Evolutionary conservation across 2,888 invertebrate species (phyloP).

Genomic region (Cheiracanthium punctorium): DNA sequence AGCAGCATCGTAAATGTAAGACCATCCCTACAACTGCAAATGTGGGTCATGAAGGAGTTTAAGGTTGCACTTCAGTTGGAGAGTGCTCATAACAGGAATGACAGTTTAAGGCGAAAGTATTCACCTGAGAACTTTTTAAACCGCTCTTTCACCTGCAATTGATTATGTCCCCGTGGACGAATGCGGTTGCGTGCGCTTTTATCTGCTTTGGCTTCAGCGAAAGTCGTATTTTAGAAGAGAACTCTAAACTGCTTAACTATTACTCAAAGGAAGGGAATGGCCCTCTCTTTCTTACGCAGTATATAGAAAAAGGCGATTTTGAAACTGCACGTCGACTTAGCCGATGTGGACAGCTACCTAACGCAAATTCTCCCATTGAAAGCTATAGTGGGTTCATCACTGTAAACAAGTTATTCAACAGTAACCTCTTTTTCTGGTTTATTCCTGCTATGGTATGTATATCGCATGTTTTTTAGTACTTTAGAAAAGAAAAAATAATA

Average conservation of each 20-base stretch:
- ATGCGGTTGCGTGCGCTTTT: not conserved
- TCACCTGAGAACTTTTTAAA: no score
- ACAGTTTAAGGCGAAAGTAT: no score
- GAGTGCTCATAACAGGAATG: no score
- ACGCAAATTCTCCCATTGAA: conserved; percentile 78
- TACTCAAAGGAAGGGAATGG: conserved; percentile 75
- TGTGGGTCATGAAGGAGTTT: no score
- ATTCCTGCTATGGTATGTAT: conserved; percentile 83
- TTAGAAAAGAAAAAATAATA: not conserved
- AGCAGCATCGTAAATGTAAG: no score
- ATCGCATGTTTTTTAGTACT: not conserved
- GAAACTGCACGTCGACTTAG: conserved; percentile 80
- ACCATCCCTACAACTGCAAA: no score
- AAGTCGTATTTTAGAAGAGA: not conserved
- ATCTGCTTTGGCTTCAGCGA: no score
- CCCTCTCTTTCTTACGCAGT: conserved; percentile 86
- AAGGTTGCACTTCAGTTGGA: no score
- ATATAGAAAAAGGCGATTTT: conserved; percentile 83
- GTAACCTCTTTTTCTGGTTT: conserved; percentile 94
- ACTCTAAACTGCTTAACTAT: no score
- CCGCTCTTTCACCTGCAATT: no score
- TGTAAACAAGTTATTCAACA: conserved; percentile 85
- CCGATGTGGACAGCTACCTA: conserved; percentile 73
- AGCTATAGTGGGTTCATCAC: conserved; percentile 90
- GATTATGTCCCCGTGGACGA: not conserved